Evolutionary conservation across 2,797 vertebrate genomes (phyloP), one percentile per base, ranked within the genome.

Genomic region (Sarcoramphus papa): DNA sequence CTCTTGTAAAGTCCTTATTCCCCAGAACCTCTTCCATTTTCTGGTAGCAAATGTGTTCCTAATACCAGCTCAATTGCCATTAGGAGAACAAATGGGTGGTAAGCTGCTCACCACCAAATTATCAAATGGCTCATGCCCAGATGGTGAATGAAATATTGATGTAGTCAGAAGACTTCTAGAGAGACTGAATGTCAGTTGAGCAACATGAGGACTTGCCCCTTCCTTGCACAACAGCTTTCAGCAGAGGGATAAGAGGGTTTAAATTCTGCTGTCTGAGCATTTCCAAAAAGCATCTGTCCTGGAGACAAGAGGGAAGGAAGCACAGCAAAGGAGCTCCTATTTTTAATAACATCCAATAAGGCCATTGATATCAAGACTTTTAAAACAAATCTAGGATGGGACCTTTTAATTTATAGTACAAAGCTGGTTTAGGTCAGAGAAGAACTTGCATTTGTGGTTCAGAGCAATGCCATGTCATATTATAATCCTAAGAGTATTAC

Each of bases 91-190:
- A 89, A 75, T 43, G 59, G 13, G 31, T 63, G 43, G 68, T 78
- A 75, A 90, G 23, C 11, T 43, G 21, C 84, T 85, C 21, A 40
- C 73, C 40, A 41, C 47, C 79, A 72, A 92, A 90, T 93, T 83
- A 45, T 84, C 54, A 78, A 54, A 67, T 91, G 93, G 85, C 79
- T 95, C 4, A 1, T 78, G 48, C 74, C 63, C 81, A 94, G 70
- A 37, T 85, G 67, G 25, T 73, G 76, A 67, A 37, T 88, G 81
- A 92, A 95, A 91, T 91, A 95, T 68, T 92, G 81, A 94, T 72
- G 33, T 14, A 54, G 57, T 62, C 40, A 59, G 53, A 90, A 74
- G 67, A 67, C 81, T 80, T 56, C 19, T 75, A 64, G 47, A 65
- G 59, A 88, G 28, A 7, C 40, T 31, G 50, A 82, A 69, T 35